Evolutionary conservation across 2,888 invertebrate species (phyloP), one percentile per base, ranked within the genome.

Genomic region (Chalcosyrphus nemorum): DNA sequence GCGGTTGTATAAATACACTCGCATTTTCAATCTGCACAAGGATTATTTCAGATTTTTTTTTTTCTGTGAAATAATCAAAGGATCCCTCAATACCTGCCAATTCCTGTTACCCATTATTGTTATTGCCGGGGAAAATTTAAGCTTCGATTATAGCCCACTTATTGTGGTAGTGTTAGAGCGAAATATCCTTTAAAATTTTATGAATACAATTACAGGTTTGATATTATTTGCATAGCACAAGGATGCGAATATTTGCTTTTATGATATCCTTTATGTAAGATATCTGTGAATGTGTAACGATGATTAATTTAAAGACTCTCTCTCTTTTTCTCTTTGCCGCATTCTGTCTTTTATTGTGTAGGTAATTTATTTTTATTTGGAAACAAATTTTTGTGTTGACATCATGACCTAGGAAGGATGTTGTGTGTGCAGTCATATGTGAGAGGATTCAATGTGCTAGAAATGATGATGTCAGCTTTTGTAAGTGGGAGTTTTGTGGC

Each of bases 141-240:
- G 47, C 63, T 71, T 57, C 72, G 56, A 72, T 72, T 61, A 66
- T 59, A 59, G 54, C 45, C n/a, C 74, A 74, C 74, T 74, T 80
- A 66, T 21, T 15, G 5, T 50, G 38, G 59, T 47, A 35, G 65
- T 29, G n/a, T n/a, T 35, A 29, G 65, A 43, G 17, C 9, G 76
- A 76, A n/a, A n/a, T n/a, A 32, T 43, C 76, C 52, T 52, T 47
- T 70, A 61, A 59, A 4, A 27, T 41, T 54, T 70, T 70, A 47
- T 70, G 59, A 56, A 56, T 56, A 35, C 5, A 11, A 11, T 29
- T 29, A 32, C 9, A 17, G 13, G 17, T 24, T 11, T 35, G 9
- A 35, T 13, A 4, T 65, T 50, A n/a, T n/a, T 9, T 50, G 43
- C 21, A 15, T 21, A 52, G 11, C 9, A 21, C 1, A 19, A 54